Base-by-base conservation (phyloP, 2,888 invertebrate genomes). In the Hemicrepidius hirtus region DNA sequence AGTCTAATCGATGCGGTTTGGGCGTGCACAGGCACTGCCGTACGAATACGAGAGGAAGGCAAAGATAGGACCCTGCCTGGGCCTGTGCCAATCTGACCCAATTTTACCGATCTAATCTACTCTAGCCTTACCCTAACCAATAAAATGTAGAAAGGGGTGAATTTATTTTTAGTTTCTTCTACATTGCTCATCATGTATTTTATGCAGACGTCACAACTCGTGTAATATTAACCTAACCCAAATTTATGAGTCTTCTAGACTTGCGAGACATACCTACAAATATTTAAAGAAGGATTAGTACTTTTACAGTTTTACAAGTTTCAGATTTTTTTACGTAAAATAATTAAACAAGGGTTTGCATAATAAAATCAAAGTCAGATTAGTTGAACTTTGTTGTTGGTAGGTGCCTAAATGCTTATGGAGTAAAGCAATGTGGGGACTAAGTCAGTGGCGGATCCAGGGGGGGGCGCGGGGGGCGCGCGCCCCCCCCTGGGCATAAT, bases 1-100 rank as follows among this genome's bases (percentile, higher is more conserved):
- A 53, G 40, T 71, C 67, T 68, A 75, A 76, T 76, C 76, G 76
- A 76, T 76, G 73, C 69, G 74, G 65, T 68, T 73, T 72, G 76
- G 74, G 76, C 76, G 76, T 76, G 73, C 72, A 66, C 67, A 49
- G 49, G 44, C 44, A 49, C 46, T 68, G 35, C 59, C 35, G 59
- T 66, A 65, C 67, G 64, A 55, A 63, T 62, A 46, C 57, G 70
- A 55, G 60, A 63, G 66, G 62, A 73, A 60, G 21, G 63, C 63
- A 57, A 67, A 50, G 55, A 68, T 46, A 50, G 59, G 50, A 44
- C 50, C 53, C 57, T 67, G 60, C 68, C 67, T 63, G 68, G 59
- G 64, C 44, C 63, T 72, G 66, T 67, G 72, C 66, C 62, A 49
- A 65, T 72, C 44, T 71, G 66, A 71, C 71, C 71, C 66, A 71